Evolutionary conservation across 2,888 invertebrate genomes (phyloP), one percentile per base, ranked within the genome.

Genomic region (Eupithecia centaureata): DNA sequence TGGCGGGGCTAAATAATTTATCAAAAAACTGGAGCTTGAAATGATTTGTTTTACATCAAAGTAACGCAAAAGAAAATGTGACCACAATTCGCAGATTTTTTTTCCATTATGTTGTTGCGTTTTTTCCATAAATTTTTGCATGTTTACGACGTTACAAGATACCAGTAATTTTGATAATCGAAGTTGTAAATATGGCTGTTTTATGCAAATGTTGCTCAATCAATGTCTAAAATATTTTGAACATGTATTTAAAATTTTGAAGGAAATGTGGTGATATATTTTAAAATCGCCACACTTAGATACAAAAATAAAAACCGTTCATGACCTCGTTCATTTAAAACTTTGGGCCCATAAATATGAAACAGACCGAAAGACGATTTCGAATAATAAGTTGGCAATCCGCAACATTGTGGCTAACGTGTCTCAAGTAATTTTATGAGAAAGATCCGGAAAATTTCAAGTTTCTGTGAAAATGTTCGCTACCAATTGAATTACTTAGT

Each of bases 311-410:
- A n/a, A n/a, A n/a, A n/a, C n/a, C n/a, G n/a, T n/a, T n/a, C n/a
- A n/a, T n/a, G n/a, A n/a, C n/a, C n/a, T n/a, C n/a, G n/a, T n/a
- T n/a, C n/a, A n/a, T n/a, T n/a, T n/a, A n/a, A n/a, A n/a, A n/a
- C n/a, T n/a, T n/a, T n/a, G n/a, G n/a, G n/a, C n/a, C 13, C 38
- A 38, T 15, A 15, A 5, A 13, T 13, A 52, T 52, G 27, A 52
- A 28, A 27, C 28, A 52, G 52, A 27, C 27, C 15, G 28, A 27
- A 52, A 52, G 52, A 52, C 28, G 15, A 52, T 52, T 52, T 28
- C 52, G 27, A 52, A 52, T 52, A 27, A 28, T 52, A 27, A 52
- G 28, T 28, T 52, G 52, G 28, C 28, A 52, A 52, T 22, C 7
- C 25, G 15, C 13, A 52, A 52, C 52, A 27, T 27, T 52, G 52